Conservation (phyloP, 2,888 invertebrate genomes). For the Eledona agricola region DNA sequence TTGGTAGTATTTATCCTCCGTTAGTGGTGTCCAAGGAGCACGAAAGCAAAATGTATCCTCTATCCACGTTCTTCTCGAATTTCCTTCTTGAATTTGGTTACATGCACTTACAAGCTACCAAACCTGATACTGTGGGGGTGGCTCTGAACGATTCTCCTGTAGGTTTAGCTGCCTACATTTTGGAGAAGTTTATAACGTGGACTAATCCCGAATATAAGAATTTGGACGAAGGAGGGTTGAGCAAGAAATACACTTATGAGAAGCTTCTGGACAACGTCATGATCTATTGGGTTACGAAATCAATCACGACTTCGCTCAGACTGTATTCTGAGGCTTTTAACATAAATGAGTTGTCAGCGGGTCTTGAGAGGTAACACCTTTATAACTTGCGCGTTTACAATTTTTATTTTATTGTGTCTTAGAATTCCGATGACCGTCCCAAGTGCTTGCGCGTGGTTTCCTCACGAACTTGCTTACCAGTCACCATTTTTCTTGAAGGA, state of each 20-base stretch:
- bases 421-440: slow-evolving; percentile 74
- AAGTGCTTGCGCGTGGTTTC: slow-evolving; percentile 77
- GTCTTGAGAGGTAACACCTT: slow-evolving; percentile 28
- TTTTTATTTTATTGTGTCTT: slow-evolving; percentile 57
- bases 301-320: slow-evolving; percentile 78
- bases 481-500: slow-evolving; percentile 69
- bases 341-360: slow-evolving; percentile 38
- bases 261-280: slow-evolving; percentile 80
- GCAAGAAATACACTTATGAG: slow-evolving; percentile 73
- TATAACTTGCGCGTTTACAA: slow-evolving; percentile 2
- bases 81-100: slow-evolving; percentile 63
- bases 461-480: slow-evolving; percentile 70
- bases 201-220: slow-evolving; percentile 66
- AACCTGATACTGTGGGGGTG: slow-evolving; percentile 85
- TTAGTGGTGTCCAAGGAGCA: slow-evolving; percentile 66
- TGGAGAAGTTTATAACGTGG: slow-evolving; percentile 88
- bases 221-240: slow-evolving; percentile 73
- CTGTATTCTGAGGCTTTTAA: slow-evolving; percentile 75
- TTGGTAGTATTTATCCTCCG: slow-evolving; percentile 68
- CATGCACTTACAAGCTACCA: slow-evolving; percentile 84
- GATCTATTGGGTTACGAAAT: slow-evolving; percentile 81
- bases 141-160: slow-evolving; percentile 80
- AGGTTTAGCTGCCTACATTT: slow-evolving; percentile 87
- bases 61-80: slow-evolving; percentile 47
- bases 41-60: slow-evolving; percentile 65